phyloP scores from a whole-genome alignment of 2,113 vertebrate species.

The Sphaerodactylus townsendi region DNA sequence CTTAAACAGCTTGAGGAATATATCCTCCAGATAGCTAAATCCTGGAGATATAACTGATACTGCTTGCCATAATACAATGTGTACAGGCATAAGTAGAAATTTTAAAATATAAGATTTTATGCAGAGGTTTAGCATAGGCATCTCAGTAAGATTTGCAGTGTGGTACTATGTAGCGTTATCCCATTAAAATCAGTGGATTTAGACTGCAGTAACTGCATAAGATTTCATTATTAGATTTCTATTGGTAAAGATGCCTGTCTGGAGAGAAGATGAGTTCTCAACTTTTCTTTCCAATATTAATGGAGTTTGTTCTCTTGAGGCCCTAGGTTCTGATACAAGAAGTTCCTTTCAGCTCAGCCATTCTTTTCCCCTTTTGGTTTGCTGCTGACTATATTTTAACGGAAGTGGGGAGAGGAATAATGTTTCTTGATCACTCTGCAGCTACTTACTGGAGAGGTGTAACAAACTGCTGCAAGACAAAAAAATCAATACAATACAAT shows the following conservation, averaged over 20 bases:
- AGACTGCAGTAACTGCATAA: no score
- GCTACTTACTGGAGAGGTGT: not conserved
- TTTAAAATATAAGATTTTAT: not conserved
- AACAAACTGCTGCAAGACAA: constrained; percentile 5
- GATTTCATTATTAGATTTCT: not conserved
- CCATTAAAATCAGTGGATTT: no score
- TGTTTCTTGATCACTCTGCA: constrained; percentile 17
- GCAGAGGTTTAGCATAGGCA: not conserved
- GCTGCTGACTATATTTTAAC: constrained; percentile 6
- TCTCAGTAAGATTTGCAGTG: not conserved
- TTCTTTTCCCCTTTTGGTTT: not conserved
- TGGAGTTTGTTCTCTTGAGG: constrained; percentile 7
- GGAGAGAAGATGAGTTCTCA: not conserved
- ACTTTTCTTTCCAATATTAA: constrained; percentile 7
- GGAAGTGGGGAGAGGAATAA: constrained; percentile 12
- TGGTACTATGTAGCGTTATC: no score
- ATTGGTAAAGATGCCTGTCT: not conserved
- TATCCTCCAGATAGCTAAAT: not conserved
- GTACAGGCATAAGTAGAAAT: not conserved
- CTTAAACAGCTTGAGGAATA: not conserved
- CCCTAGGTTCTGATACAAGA: constrained; percentile 3
- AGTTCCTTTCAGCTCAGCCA: not conserved
- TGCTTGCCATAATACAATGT: not conserved
- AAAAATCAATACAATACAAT: not conserved
- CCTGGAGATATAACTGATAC: not conserved